Percentiles rank a stretch among this genome's conserved stretches.
phyloP scores from a whole-genome alignment of 2,888 invertebrate species.

The Ormyrus thymus region DNA sequence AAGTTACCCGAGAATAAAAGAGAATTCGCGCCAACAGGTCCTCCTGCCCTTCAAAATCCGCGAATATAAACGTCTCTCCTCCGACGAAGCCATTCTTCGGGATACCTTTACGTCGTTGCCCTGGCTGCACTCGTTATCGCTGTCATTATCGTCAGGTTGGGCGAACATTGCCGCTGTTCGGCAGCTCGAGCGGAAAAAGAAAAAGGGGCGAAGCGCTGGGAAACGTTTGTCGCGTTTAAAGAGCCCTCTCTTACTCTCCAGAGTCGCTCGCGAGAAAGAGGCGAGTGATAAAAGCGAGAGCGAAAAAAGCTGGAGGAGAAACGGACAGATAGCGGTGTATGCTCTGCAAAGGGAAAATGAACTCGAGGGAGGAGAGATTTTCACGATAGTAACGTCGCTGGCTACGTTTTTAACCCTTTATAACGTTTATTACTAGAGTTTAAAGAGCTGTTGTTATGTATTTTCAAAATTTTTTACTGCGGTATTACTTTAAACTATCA shows the following conservation, averaged over 20 bases:
- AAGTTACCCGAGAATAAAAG: too few relatives aligned
- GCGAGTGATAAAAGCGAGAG: constrained; percentile 30
- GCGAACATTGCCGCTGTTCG: constrained; percentile 22
- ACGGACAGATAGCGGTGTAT: background rate
- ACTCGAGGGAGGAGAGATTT: constrained; percentile 19
- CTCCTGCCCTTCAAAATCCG: too few relatives aligned
- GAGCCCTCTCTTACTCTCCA: constrained; percentile 33
- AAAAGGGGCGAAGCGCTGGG: background rate
- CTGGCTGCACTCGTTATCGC: constrained; percentile 54
- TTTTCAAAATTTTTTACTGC: too few relatives aligned
- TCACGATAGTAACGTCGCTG: constrained; percentile 24
- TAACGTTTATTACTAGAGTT: constrained; percentile 3
- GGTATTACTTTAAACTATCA: too few relatives aligned
- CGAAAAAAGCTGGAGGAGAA: background rate
- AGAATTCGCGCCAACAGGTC: too few relatives aligned
- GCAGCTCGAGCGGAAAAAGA: constrained; percentile 36
- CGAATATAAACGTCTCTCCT: constrained; percentile 21
- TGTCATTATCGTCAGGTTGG: constrained; percentile 49
- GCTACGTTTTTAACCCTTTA: constrained; percentile 7
- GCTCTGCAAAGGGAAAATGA: constrained; percentile 18
- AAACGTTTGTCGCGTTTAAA: constrained; percentile 43
- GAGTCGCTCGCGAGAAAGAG: constrained; percentile 8
- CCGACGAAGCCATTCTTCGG: constrained; percentile 32
- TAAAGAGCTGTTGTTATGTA: too few relatives aligned
- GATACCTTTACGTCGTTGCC: background rate